Base-by-base conservation (phyloP, 2,797 vertebrate species). In the Allenopithecus nigroviridis region DNA sequence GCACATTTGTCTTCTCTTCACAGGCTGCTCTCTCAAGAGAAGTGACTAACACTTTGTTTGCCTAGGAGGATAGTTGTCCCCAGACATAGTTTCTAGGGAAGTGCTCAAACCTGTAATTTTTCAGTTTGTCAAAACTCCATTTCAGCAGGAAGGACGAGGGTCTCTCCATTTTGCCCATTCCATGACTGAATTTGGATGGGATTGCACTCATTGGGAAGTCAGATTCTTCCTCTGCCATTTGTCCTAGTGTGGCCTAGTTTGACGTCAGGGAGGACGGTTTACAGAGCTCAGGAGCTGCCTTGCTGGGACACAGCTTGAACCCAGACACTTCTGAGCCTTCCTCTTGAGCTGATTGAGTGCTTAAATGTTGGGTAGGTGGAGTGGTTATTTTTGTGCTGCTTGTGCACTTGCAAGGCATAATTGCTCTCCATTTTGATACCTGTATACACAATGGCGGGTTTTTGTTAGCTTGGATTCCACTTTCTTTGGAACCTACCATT, bases 51-150 rank as follows among this genome's bases (percentile, higher is more conserved):
- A 50, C 46, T 83, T 76, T 55, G 33, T 39, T 84, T 70, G 75
- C 84, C 96, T 19, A n/a, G 36, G 91, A 95, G 91, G 57, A 95
- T 96, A 97, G 98, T 97, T 98, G 94, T 87, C 80, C 84, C 61
- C 8, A 88, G 96, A 76, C 94, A 57, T 36, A 36, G 95, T 86
- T 96, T 96, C 91, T 70, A 72, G 97, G 94, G 95, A 98, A 92
- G 70, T 94, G 68, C 59, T 81, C 96, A 97, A 97, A 95, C 81
- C 97, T 98, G 0, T 97, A 97, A 98, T 98, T 98, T 98, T 75
- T 97, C 87, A 81, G 17, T 93, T 92, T 97, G 87, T 97, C 81
- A 94, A 81, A 98, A 98, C 88, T 86, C 24, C 64, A 36, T 97
- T 96, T 97, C 94, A 79, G 84, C 5, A 59, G 72, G 76, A 97